Percentiles rank a stretch among this genome's conserved stretches.
Evolutionary conservation across 2,113 vertebrate species (phyloP).

Genomic region (Emydocephalus ijimae): DNA sequence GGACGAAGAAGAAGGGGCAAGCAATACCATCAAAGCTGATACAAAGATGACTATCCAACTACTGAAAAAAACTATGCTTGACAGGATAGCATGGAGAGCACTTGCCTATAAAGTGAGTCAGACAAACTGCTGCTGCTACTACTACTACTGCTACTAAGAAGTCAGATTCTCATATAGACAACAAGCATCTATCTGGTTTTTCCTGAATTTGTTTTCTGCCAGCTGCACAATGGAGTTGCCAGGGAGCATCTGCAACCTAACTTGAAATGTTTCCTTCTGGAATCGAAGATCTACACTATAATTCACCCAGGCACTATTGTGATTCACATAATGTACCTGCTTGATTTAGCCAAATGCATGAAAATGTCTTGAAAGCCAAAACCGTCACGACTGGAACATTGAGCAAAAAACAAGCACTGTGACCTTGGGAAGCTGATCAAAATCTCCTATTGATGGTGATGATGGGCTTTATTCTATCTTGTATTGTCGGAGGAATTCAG

Average conservation of each 20-base stretch:
- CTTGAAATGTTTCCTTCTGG: slow-evolving; percentile 1
- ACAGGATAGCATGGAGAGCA: background rate
- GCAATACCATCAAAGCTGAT: background rate
- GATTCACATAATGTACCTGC: slow-evolving; percentile 14
- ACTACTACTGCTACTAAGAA: background rate
- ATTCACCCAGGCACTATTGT: slow-evolving; percentile 13
- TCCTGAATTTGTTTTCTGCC: background rate
- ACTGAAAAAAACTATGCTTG: background rate
- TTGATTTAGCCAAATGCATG: background rate
- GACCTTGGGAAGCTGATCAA: background rate
- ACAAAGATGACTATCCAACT: background rate
- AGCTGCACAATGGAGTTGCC: background rate
- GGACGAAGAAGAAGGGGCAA: background rate
- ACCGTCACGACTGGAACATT: background rate
- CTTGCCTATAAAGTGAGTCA: background rate
- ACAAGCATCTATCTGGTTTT: background rate
- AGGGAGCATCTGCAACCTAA: background rate
- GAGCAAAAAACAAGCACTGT: background rate
- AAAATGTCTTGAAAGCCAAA: slow-evolving; percentile 35
- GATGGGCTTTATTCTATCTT: background rate
- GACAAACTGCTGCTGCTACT: background rate
- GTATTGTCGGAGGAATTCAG: slow-evolving; percentile 22
- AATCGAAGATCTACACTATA: background rate
- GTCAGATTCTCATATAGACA: background rate
- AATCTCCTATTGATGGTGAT: background rate